Base-by-base conservation (phyloP, 2,888 invertebrate genomes). In the Flexamia atlantica region DNA sequence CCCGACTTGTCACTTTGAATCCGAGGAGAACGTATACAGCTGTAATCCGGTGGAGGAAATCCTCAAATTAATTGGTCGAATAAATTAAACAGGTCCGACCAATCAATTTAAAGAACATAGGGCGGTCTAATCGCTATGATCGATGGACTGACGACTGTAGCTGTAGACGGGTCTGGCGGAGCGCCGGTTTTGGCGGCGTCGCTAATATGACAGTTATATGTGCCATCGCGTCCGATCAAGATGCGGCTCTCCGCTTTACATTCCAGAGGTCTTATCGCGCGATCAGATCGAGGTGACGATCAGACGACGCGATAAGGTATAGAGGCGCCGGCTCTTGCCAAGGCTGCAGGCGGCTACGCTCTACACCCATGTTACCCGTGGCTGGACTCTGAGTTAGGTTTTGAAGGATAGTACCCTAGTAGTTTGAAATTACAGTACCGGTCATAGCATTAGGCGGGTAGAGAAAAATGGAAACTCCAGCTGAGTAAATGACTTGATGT, bases 201-300 rank as follows among this genome's bases (percentile, higher is more conserved):
- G 42, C 74, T 76, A 76, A 76, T 70, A 46, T 76, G 74, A 76
- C 74, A 76, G 42, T 76, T 46, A 76, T 76, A 46, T 76, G 46
- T 46, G 74, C 74, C 74, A 76, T 76, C 74, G 74, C 42, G 2
- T 46, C 46, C 74, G 17, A 76, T 76, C 74, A 46, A 70, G 70
- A 70, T 70, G 9, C 30, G 36, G 20, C 40, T 23, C 68, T 10
- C 64, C 32, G 25, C 40, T 70, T 70, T 70, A 70, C 32, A 70
- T 70, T 70, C 70, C 70, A 70, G 36, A 70, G 23, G 20, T 14
- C 20, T 64, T 10, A 10, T 14, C 14, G 53, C 20, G 53, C 53
- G 53, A 53, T 53, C 53, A 23, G 53, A 46, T 5, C 7, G 53
- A 53, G 53, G 53, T 53, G 53, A 53, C 53, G 53, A 53, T 53